A percentile compares a stretch with the other conserved stretches of the same genome.
phyloP scores from a whole-genome alignment of 1,140 invertebrate species.

The Hydropsyche tenuis region DNA sequence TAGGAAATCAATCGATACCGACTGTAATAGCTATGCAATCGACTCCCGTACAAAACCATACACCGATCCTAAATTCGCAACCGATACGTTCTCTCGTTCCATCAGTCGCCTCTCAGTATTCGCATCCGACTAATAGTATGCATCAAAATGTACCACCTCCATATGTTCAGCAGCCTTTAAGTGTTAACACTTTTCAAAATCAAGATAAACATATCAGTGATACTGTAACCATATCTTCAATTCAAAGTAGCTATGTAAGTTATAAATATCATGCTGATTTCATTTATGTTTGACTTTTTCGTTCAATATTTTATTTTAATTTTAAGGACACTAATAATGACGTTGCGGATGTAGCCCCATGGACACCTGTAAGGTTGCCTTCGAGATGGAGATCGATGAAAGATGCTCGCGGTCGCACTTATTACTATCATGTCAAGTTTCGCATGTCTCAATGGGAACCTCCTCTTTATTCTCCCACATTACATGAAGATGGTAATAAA shows the following conservation, averaged over 20 bases:
- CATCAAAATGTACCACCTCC: not conserved
- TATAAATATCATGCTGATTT: not conserved
- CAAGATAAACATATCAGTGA: not conserved
- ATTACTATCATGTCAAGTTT: constrained; percentile 90
- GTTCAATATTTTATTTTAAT: not conserved
- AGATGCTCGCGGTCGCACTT: constrained; percentile 81
- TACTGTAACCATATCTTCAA: not conserved
- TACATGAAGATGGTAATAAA: constrained; percentile 30
- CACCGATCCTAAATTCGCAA: constrained; percentile 4
- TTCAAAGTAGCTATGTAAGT: not conserved
- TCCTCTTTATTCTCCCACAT: constrained; percentile 64
- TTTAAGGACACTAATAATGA: constrained; percentile 21
- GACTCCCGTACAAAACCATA: not conserved
- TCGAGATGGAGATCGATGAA: constrained; percentile 86
- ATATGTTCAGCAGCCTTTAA: constrained; percentile 4
- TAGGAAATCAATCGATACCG: constrained; percentile 29
- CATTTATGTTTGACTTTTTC: not conserved
- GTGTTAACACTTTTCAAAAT: not conserved
- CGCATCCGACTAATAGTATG: constrained; percentile 25
- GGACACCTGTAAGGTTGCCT: constrained; percentile 64
- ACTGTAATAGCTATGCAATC: constrained; percentile 18
- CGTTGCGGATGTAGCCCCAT: constrained; percentile 22
- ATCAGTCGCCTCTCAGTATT: constrained; percentile 25
- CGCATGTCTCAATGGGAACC: constrained; percentile 89
- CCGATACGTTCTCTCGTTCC: constrained; percentile 31